Base-by-base conservation (phyloP, 2,797 vertebrate genomes). In the Falco novaeseelandiae region DNA sequence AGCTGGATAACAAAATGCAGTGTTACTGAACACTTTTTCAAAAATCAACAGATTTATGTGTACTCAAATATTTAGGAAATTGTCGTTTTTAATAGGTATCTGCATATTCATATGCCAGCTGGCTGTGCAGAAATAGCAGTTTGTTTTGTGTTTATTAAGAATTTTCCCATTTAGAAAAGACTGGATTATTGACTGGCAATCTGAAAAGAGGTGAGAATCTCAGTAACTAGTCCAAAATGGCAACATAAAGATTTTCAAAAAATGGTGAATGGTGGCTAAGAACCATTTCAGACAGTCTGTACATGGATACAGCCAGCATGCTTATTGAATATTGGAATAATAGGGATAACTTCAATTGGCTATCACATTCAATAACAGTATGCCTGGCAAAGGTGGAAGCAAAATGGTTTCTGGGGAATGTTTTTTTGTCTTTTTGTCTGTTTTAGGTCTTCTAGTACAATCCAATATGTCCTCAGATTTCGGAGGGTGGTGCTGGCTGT, bases 401-500 rank as follows among this genome's bases (percentile, higher is more conserved):
- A 69, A 14, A n/a, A 29, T 8, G 3, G 13, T 42, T 87, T 59
- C 44, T 84, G 29, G 27, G 44, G n/a, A 87, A 26, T 30, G 6
- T 5, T 83, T 30, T 25, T 52, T 40, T 46, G 4, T 36, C 12
- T 30, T 83, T 52, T 77, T 32, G 22, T 38, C 1, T 4, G 4
- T 70, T 87, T 58, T 46, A 20, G 15, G 10, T 15, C 5, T 81
- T 49, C 29, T 62, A 30, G 2, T 61, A 21, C 2, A 36, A 46
- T 22, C 17, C 61, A 54, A n/a, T 18, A 65, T 7, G 3, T 6
- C 61, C 87, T 83, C 55, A 83, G 17, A 21, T 12, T 81, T 57
- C 30, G 10, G 14, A 10, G 16, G 5, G 5, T 14, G 12, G 27
- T 21, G 22, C 6, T 21, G 4, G 4, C 7, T 1, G 0, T 0